phyloP scores from a whole-genome alignment of 2,797 vertebrate genomes.

The Prunella strophiata region DNA sequence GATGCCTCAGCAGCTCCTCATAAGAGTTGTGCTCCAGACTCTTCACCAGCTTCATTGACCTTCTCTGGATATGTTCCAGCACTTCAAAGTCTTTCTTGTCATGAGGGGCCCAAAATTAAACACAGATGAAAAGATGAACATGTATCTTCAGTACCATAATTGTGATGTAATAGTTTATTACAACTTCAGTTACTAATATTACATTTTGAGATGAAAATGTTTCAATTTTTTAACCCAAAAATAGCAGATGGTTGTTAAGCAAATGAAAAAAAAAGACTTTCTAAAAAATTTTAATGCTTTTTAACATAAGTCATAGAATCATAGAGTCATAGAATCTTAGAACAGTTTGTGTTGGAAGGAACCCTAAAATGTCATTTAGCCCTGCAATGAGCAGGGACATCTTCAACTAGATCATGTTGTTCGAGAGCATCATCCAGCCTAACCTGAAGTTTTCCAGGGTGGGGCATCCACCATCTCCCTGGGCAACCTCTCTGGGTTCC shows the following conservation, averaged over 20 bases:
- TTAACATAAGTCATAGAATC: neutral
- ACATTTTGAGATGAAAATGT: neutral
- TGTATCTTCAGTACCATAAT: neutral
- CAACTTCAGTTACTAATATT: neutral
- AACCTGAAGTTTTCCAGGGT: neutral
- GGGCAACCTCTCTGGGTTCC: neutral
- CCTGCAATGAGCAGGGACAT: neutral
- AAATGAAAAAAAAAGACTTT: neutral
- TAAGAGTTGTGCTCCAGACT: neutral
- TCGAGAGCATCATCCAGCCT: neutral
- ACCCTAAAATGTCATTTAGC: neutral
- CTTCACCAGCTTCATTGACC: accelerated
- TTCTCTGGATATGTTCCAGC: accelerated
- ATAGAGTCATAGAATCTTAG: neutral
- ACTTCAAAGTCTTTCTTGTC: neutral
- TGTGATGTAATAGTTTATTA: neutral
- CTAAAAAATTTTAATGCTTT: neutral
- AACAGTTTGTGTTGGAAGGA: neutral
- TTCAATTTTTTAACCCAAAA: neutral
- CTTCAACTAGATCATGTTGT: neutral
- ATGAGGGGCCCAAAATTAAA: neutral
- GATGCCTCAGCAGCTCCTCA: accelerated
- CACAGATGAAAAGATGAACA: neutral
- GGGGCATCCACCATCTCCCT: neutral
- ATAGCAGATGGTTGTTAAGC: neutral